Base-by-base conservation (phyloP, 2,888 invertebrate species). In the Digitonthophagus gazella region DNA sequence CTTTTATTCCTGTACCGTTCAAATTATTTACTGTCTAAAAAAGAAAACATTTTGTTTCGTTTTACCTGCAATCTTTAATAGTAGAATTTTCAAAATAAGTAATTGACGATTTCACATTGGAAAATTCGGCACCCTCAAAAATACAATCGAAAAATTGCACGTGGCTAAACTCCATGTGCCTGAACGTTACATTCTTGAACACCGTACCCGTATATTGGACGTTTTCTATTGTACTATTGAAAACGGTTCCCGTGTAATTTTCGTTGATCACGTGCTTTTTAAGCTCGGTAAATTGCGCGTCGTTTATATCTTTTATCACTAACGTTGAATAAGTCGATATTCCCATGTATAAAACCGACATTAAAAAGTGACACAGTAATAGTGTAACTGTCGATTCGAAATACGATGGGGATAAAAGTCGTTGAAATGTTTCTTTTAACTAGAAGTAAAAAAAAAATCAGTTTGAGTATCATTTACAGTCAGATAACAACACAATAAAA, bases 371-470 rank as follows among this genome's bases (percentile, higher is more conserved):
- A 81, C 75, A 86, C 83, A 44, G 84, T 3, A 90, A 86, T 16
- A 92, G 83, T 0, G 89, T 84, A 0, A 88, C 73, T 0, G 92
- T 92, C 2, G 88, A 86, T 69, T 84, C 86, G 67, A 88, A 83
- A 78, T 90, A 87, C 0, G 89, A 85, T 14, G 86, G 86, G 11
- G 90, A 87, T 75, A 91, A 89, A 64, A 92, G 80, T 76, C 89
- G 88, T 78, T 89, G 85, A 75, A 91, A 89, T 58, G 90, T 87
- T 77, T 89, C 89, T 85, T 89, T 89, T 79, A 91, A 90, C 91
- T 92, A 84, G 6, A 78, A 82, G 18, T 15, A 18, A 44, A 64
- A 44, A n/a, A n/a, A n/a, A n/a, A n/a, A n/a, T n/a, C n/a, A n/a
- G n/a, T n/a, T n/a, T n/a, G n/a, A n/a, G n/a, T n/a, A n/a, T n/a